Evolutionary conservation across 2,113 vertebrate species (phyloP).

Genomic region (Muntiacus reevesi): DNA sequence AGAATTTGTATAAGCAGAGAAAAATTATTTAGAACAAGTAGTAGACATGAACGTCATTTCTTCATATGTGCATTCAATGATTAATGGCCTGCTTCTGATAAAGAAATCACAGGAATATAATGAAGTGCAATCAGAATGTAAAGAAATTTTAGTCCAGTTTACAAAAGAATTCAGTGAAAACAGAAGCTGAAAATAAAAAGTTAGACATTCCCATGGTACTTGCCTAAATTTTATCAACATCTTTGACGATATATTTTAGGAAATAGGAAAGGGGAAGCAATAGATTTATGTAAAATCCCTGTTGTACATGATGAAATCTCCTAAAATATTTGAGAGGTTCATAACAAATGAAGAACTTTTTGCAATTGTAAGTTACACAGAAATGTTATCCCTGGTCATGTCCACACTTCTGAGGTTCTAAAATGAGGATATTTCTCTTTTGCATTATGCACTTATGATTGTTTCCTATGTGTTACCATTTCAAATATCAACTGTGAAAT

Average conservation of each 20-base stretch:
- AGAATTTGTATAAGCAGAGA: slow-evolving; percentile 35
- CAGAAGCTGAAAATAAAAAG: neutral
- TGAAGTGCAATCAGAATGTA: slow-evolving; percentile 49
- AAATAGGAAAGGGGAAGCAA: neutral
- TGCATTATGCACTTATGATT: neutral
- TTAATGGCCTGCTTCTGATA: slow-evolving; percentile 54
- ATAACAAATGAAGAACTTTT: neutral
- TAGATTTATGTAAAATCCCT: neutral
- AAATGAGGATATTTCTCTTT: neutral
- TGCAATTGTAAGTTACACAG: neutral
- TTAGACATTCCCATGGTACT: neutral
- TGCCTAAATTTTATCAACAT: neutral
- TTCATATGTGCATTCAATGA: slow-evolving; percentile 12
- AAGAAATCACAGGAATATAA: slow-evolving; percentile 56
- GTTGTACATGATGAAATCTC: neutral
- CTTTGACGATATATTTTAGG: neutral
- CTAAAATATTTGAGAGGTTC: neutral
- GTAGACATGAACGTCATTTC: slow-evolving; percentile 51
- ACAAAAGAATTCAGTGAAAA: slow-evolving; percentile 47
- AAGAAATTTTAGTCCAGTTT: neutral
- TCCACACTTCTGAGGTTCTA: neutral
- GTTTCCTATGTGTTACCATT: neutral
- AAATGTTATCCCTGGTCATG: neutral
- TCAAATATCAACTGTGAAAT: neutral
- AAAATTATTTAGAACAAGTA: slow-evolving; percentile 55